These are phyloP conservation scores for Poeciliopsis infans DNA, from an alignment of 2,797 vertebrate species.

Conservation along the genomic window DNA sequence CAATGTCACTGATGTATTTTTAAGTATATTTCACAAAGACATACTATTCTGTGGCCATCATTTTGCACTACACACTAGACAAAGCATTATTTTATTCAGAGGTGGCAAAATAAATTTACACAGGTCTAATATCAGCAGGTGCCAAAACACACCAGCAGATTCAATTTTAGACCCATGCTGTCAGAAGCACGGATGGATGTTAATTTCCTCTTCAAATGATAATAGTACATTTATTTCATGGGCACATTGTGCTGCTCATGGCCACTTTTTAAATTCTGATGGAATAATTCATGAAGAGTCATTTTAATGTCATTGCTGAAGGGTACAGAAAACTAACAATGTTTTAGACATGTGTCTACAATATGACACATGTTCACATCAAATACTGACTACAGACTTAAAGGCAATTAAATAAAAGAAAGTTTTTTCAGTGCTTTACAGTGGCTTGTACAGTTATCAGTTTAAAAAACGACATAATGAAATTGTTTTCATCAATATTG, in stretches of 20 bases:
- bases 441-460: not conserved
- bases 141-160: not conserved
- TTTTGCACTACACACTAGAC: not conserved
- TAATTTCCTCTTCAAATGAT: conserved; percentile 1
- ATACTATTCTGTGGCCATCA: not conserved
- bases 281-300: not conserved
- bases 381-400: not conserved
- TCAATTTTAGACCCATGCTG: conserved; percentile 1
- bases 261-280: not conserved
- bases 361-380: not conserved
- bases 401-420: too few species aligned
- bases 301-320: not conserved
- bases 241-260: not conserved
- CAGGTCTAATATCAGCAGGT: not conserved
- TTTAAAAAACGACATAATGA: not conserved
- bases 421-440: not conserved
- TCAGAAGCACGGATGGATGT: not conserved
- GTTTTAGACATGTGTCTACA: not conserved
- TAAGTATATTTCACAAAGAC: not conserved
- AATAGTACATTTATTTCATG: conserved; percentile 2
- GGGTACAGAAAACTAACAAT: not conserved
- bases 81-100: not conserved
- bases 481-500: not conserved
- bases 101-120: not conserved
- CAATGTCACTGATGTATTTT: not conserved